A percentile compares a stretch with the other conserved stretches of the same genome.
phyloP scores from a whole-genome alignment of 2,797 vertebrate genomes.

The Heliangelus exortis region DNA sequence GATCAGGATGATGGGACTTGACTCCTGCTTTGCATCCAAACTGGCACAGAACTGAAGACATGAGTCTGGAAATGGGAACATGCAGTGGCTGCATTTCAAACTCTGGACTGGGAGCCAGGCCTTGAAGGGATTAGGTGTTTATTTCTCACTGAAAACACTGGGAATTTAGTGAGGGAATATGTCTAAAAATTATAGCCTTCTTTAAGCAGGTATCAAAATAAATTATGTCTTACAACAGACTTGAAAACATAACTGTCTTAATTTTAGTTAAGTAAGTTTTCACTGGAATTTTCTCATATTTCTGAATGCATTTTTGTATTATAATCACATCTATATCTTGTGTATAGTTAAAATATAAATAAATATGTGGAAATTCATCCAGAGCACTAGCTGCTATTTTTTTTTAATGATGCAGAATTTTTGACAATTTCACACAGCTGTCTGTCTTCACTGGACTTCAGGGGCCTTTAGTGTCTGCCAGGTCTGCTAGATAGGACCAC shows the following conservation, averaged over 20 bases:
- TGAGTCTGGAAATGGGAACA: fast-evolving
- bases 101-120: not conserved
- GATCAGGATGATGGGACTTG: no score
- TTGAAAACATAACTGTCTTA: not conserved
- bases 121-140: not conserved
- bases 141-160: not conserved
- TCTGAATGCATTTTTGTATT: not conserved
- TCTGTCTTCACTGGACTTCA: not conserved
- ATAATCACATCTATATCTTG: not conserved
- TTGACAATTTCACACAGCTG: not conserved
- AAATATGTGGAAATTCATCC: not conserved
- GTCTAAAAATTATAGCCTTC: not conserved
- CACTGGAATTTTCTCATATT: not conserved
- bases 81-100: not conserved
- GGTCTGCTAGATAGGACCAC: not conserved
- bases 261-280: not conserved
- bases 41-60: not conserved
- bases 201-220: not conserved
- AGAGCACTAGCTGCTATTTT: not conserved
- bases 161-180: not conserved
- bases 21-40: not conserved
- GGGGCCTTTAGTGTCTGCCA: not conserved
- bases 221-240: not conserved
- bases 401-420: not conserved
- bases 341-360: not conserved